A percentile compares a stretch with the other conserved stretches of the same genome.
Evolutionary conservation across 2,113 vertebrate genomes (phyloP).

Genomic region (Notothenia rossii): DNA sequence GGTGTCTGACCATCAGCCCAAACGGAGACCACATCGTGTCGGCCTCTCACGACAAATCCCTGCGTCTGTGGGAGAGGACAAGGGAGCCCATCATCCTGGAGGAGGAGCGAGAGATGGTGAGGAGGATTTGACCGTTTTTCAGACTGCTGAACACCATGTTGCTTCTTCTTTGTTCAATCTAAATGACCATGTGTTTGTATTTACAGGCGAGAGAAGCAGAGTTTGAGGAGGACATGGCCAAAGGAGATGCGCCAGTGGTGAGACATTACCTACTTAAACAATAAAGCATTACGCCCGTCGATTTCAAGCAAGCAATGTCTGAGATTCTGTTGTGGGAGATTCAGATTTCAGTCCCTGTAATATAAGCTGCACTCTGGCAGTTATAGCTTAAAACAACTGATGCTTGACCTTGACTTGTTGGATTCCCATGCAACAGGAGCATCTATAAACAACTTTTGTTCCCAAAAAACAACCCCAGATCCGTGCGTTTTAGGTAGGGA

Average conservation of each 20-base stretch:
- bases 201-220: constrained; percentile 92
- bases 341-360: not conserved
- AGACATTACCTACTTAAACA: constrained; percentile 24
- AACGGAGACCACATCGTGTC: constrained; percentile 95
- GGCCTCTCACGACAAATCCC: constrained; percentile 94
- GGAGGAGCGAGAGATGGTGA: constrained; percentile 96
- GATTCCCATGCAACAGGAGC: not conserved
- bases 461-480: too few species aligned
- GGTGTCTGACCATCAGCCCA: constrained; percentile 94
- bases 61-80: constrained; percentile 96
- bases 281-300: not conserved
- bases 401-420: not conserved
- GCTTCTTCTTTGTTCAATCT: not conserved
- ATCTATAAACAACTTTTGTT: not conserved
- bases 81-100: constrained; percentile 95
- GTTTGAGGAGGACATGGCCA: constrained; percentile 93
- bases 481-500: too few species aligned
- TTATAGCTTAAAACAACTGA: not conserved
- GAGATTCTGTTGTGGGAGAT: not conserved
- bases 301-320: not conserved
- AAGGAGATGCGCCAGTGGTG: constrained; percentile 92
- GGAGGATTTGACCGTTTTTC: constrained; percentile 5
- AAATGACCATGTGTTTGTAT: not conserved
- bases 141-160: too few species aligned
- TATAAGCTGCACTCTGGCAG: not conserved